Base-by-base conservation (phyloP, 53 echinoderm and acorn worm genomes). In the Holothuria leucospilota region DNA sequence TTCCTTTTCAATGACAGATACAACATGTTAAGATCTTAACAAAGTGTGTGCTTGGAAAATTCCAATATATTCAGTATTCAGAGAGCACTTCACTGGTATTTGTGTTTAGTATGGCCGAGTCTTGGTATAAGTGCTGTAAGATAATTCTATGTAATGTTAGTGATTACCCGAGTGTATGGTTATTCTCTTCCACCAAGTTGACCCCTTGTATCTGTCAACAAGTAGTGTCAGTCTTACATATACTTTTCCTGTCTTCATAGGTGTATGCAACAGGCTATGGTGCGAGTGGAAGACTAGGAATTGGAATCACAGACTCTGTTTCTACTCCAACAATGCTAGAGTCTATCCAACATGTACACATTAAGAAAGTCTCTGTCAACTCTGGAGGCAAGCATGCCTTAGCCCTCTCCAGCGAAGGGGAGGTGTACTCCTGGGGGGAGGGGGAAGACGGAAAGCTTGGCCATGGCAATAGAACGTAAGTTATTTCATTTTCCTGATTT, bases 391-490 rank as follows among this genome's bases (percentile, higher is more conserved):
- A 96, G 72, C 96, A 96, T 77, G 92, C 94, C 69, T 92, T 96
- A 40, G 94, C 96, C 52, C 91, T 96, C 87, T 96, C 96, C 51
- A 81, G 85, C 51, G 96, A 96, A 71, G 96, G 96, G 77, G 96
- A 96, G 80, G 94, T 96, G 51, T 96, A 96, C 81, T 94, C 96
- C 12, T 96, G 96, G 96, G 96, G 96, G 21, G 96, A 96, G 40
- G 96, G 94, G 66, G 96, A 96, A 82, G 96, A 96, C 46, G 96
- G 96, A 59, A 96, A 96, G 68, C 91, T 96, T 60, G 96, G 96
- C 53, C 96, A 96, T 86, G 96, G 96, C 51, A 96, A 94, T 85
- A 93, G 96, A 94, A 94, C 96, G 96, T 96, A 89, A 91, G 93
- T 77, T 39, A 56, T 56, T 16, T 56, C 56, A 18, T 15, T 56